phyloP scores from a whole-genome alignment of 2,797 vertebrate species.

The Hafferia zeledoni region DNA sequence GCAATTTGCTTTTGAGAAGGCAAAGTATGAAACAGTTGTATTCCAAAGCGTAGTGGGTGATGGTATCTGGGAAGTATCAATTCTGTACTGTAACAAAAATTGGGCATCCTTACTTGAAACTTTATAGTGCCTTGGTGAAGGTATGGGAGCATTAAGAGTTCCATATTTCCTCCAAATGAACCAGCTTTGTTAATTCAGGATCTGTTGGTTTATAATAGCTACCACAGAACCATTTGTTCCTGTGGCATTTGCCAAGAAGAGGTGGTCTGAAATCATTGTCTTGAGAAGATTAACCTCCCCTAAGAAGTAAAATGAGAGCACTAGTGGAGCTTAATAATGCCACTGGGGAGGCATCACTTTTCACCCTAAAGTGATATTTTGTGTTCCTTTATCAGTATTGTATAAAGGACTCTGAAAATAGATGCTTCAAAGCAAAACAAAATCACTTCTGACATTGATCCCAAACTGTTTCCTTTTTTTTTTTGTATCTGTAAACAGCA shows the following conservation, averaged over 20 bases:
- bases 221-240: background rate
- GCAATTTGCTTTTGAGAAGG: background rate
- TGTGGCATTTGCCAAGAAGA: background rate
- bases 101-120: background rate
- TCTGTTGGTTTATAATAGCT: background rate
- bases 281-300: background rate
- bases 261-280: background rate
- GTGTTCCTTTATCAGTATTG: slow-evolving; percentile 37
- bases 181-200: background rate
- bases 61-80: background rate
- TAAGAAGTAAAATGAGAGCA: background rate
- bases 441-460: background rate
- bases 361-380: slow-evolving; percentile 44
- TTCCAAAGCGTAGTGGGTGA: background rate
- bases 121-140: background rate
- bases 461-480: background rate
- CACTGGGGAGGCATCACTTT: background rate
- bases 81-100: background rate
- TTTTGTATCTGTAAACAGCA: background rate
- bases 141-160: background rate
- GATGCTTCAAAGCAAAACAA: slow-evolving; percentile 12
- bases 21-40: background rate
- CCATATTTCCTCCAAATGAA: background rate
- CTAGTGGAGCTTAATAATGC: background rate
- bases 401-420: slow-evolving; percentile 37